Conservation (phyloP, 2,888 invertebrate genomes). For the Lymantria dispar region DNA sequence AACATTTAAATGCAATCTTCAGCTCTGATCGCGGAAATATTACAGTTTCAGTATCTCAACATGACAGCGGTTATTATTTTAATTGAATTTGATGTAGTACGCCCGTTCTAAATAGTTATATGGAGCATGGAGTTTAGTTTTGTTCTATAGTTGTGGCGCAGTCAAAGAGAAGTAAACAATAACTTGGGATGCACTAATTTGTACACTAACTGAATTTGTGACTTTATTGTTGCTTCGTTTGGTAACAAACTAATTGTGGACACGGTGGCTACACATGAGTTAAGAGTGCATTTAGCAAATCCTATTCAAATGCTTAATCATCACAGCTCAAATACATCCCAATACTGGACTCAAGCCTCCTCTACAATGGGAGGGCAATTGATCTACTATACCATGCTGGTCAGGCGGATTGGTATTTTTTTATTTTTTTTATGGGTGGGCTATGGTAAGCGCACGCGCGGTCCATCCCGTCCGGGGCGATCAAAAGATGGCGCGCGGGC, state of each 20-base stretch:
- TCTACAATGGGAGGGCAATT: too few relatives aligned
- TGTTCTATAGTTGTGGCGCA: neutral
- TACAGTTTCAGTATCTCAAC: slow-evolving; percentile 11
- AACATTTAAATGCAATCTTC: slow-evolving; percentile 67
- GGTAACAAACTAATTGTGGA: neutral
- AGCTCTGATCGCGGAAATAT: slow-evolving; percentile 41
- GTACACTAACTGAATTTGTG: slow-evolving; percentile 2
- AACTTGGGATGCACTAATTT: slow-evolving; percentile 1
- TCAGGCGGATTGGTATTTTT: too few relatives aligned
- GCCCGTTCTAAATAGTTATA: neutral
- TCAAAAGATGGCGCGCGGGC: too few relatives aligned
- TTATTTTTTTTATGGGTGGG: too few relatives aligned
- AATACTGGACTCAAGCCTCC: too few relatives aligned
- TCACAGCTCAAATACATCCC: too few relatives aligned
- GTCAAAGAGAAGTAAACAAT: slow-evolving; percentile 5
- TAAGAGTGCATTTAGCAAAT: too few relatives aligned
- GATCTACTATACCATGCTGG: too few relatives aligned
- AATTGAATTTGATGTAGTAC: neutral
- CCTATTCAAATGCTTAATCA: too few relatives aligned
- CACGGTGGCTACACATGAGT: too few relatives aligned
- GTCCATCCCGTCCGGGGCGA: too few relatives aligned
- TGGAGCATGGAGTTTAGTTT: neutral
- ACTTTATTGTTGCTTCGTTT: slow-evolving; percentile 3
- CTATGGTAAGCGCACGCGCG: too few relatives aligned
- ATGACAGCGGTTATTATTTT: slow-evolving; percentile 10